Conservation (phyloP, 2,888 invertebrate species). For the Sialis fuliginosa region DNA sequence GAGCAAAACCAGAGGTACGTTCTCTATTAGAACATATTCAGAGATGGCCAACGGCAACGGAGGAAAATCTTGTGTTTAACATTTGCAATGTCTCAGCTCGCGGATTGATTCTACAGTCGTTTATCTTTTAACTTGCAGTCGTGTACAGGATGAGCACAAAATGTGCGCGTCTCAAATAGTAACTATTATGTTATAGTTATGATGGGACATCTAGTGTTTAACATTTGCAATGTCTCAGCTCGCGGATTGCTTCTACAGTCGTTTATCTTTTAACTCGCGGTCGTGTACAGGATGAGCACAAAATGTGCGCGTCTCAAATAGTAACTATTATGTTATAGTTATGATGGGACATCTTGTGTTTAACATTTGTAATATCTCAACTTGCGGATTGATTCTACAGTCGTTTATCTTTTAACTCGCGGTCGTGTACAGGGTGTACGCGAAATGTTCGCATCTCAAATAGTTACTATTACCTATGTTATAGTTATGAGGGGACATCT, state of each 20-base stretch:
- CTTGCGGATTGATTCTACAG: neutral
- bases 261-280: too few relatives aligned
- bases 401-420: too few relatives aligned
- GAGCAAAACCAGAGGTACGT: neutral
- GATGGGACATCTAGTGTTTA: neutral
- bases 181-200: neutral
- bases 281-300: too few relatives aligned
- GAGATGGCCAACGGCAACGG: neutral
- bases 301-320: too few relatives aligned
- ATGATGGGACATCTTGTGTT: neutral
- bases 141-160: too few relatives aligned
- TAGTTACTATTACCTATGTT: too few relatives aligned
- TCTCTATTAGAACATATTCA: conserved; percentile 1
- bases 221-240: conserved; percentile 3
- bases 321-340: neutral
- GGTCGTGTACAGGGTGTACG: too few relatives aligned
- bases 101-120: too few relatives aligned
- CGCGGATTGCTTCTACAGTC: neutral
- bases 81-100: conserved; percentile 3
- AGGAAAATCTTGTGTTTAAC: conserved; percentile 1
- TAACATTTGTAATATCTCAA: conserved; percentile 1
- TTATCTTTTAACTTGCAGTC: too few relatives aligned
- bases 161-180: too few relatives aligned
- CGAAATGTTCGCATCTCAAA: too few relatives aligned
- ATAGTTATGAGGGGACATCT: neutral